Percentiles rank a stretch among this genome's conserved stretches.
Evolutionary conservation across 2,113 vertebrate species (phyloP).

Genomic region (Taxidea taxus): DNA sequence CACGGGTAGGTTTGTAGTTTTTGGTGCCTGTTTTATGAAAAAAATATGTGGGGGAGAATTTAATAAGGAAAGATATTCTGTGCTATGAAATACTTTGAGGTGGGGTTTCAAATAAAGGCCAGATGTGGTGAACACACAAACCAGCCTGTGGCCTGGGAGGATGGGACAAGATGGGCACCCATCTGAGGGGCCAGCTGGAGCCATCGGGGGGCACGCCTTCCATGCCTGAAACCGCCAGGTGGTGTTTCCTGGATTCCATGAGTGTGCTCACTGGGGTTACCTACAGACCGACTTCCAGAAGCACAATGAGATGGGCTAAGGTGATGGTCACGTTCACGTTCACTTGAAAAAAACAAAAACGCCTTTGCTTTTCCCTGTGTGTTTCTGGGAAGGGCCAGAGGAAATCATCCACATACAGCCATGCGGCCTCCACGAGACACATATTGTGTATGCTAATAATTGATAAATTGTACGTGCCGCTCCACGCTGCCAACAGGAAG

Average conservation of each 20-base stretch:
- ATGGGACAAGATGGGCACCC: background rate
- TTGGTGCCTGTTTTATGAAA: constrained; percentile 75
- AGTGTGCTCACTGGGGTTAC: background rate
- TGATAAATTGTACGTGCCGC: background rate
- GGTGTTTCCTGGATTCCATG: too few species aligned
- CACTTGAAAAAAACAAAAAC: background rate
- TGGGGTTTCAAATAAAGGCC: constrained; percentile 74
- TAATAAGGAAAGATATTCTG: constrained; percentile 77
- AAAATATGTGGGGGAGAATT: constrained; percentile 73
- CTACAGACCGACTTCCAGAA: background rate
- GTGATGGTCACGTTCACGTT: background rate
- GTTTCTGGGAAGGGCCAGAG: background rate
- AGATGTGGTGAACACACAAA: constrained; percentile 64
- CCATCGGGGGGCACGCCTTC: fast-evolving
- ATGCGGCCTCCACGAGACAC: background rate
- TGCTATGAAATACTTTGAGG: constrained; percentile 74
- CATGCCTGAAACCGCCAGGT: background rate
- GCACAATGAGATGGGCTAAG: background rate
- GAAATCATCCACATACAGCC: background rate
- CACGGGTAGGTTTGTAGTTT: constrained; percentile 72
- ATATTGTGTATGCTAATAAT: background rate
- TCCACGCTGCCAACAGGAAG: background rate
- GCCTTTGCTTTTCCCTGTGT: background rate
- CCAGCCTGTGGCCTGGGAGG: constrained; percentile 3
- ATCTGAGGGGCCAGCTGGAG: background rate